These are phyloP conservation scores for Pseudorasbora parva DNA, from an alignment of 2,113 vertebrate species.

Conservation along the genomic window DNA sequence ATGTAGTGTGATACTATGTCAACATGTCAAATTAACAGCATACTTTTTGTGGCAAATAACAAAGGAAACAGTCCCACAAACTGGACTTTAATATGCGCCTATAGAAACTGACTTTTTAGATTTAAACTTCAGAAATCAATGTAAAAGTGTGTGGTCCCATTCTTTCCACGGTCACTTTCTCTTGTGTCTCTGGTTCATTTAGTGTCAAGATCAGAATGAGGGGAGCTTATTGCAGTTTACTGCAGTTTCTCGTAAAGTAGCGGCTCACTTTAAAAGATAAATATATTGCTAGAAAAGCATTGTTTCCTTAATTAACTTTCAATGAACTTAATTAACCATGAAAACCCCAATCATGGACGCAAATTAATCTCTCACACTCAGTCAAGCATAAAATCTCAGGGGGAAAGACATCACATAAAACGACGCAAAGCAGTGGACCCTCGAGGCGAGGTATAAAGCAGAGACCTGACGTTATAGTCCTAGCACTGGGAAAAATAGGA, in stretches of 20 bases:
- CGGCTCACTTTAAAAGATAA: constrained; percentile 12
- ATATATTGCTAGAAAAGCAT: neutral
- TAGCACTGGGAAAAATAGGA: neutral
- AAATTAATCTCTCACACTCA: constrained; percentile 31
- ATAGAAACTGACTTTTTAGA: neutral
- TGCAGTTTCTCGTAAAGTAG: neutral
- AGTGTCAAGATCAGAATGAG: neutral
- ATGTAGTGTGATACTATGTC: too few relatives aligned
- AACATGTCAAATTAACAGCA: neutral
- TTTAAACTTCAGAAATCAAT: neutral
- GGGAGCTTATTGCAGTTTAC: neutral
- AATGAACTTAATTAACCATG: constrained; percentile 32
- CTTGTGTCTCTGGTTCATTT: neutral
- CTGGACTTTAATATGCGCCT: neutral
- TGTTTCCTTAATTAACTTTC: constrained; percentile 33
- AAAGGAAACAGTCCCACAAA: neutral
- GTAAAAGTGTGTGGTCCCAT: too few relatives aligned
- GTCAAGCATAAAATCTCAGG: neutral
- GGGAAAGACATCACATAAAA: neutral
- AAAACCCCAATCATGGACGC: constrained; percentile 24
- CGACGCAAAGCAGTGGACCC: neutral
- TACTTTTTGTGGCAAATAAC: neutral
- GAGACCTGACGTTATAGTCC: neutral
- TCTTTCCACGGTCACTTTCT: too few relatives aligned
- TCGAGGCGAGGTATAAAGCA: neutral